These are phyloP conservation scores for Argyresthia albistria DNA, from an alignment of 2,888 invertebrate species.

Conservation along the genomic window DNA sequence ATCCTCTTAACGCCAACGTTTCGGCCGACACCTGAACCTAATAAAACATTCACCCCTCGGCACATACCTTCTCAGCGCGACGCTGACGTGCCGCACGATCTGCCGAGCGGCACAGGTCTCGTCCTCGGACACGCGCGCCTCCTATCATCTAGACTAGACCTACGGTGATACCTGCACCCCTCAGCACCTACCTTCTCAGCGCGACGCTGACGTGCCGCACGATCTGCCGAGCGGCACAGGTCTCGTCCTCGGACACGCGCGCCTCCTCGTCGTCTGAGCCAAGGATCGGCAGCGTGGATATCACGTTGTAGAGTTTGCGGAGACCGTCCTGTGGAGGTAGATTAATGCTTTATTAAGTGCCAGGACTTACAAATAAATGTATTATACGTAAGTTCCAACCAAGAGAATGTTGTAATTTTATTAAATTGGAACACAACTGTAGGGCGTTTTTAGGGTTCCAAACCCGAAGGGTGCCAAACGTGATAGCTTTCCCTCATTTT, in stretches of 20 bases:
- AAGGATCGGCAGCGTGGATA: constrained; percentile 88
- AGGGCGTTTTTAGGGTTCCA: too few relatives aligned
- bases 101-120: constrained; percentile 92
- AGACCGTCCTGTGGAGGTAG: constrained; percentile 93
- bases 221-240: constrained; percentile 91
- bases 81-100: constrained; percentile 91
- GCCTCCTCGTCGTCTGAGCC: constrained; percentile 78
- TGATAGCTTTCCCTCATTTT: too few relatives aligned
- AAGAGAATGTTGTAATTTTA: too few relatives aligned
- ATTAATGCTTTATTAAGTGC: too few relatives aligned
- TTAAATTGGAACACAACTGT: too few relatives aligned
- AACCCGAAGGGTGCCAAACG: too few relatives aligned
- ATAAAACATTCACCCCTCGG: too few relatives aligned
- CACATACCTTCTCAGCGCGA: constrained; percentile 80
- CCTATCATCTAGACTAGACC: too few relatives aligned
- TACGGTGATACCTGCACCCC: too few relatives aligned
- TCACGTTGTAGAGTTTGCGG: constrained; percentile 93
- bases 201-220: constrained; percentile 93
- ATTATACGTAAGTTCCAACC: too few relatives aligned
- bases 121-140: constrained; percentile 77
- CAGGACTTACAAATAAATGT: too few relatives aligned
- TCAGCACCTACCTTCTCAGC: constrained; percentile 74
- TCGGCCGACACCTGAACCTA: background rate
- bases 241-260: constrained; percentile 82
- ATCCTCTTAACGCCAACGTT: too few relatives aligned